A percentile compares a stretch with the other conserved stretches of the same genome.
phyloP scores from a whole-genome alignment of 2,113 vertebrate genomes.

The Talpa occidentalis region DNA sequence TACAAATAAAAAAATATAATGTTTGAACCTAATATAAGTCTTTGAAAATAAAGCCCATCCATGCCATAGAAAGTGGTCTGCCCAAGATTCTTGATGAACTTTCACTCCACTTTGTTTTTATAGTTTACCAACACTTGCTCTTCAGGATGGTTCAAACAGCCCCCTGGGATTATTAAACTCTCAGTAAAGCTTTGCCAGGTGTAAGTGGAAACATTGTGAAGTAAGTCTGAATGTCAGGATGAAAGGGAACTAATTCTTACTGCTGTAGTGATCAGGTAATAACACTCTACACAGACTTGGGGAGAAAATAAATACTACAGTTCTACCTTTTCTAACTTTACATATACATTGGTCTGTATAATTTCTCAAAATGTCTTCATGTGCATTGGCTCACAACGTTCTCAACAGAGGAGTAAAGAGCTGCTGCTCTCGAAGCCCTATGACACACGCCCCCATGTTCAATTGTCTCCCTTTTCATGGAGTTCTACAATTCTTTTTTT shows the following conservation, averaged over 20 bases:
- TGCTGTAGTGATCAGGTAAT: neutral
- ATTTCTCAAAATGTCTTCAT: neutral
- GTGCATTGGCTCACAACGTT: neutral
- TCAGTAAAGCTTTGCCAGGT: neutral
- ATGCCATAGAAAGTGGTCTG: conserved; percentile 4
- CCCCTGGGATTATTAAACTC: neutral
- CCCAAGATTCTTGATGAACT: conserved; percentile 18
- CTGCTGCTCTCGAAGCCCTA: neutral
- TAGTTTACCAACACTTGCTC: neutral
- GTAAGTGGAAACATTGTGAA: neutral
- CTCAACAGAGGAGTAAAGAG: neutral
- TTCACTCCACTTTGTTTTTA: conserved; percentile 57
- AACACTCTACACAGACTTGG: neutral
- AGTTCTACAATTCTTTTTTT: neutral
- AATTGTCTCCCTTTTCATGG: neutral
- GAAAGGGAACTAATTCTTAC: neutral
- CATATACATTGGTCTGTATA: neutral
- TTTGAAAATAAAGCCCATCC: conserved; percentile 7
- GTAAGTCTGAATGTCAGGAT: neutral
- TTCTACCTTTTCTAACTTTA: neutral
- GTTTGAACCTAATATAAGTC: neutral
- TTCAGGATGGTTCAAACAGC: neutral
- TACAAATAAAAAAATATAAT: conserved; percentile 4
- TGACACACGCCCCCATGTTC: neutral
- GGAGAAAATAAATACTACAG: neutral